These are phyloP conservation scores for Dryobota labecula DNA, from an alignment of 2,888 invertebrate species.

Conservation along the genomic window DNA sequence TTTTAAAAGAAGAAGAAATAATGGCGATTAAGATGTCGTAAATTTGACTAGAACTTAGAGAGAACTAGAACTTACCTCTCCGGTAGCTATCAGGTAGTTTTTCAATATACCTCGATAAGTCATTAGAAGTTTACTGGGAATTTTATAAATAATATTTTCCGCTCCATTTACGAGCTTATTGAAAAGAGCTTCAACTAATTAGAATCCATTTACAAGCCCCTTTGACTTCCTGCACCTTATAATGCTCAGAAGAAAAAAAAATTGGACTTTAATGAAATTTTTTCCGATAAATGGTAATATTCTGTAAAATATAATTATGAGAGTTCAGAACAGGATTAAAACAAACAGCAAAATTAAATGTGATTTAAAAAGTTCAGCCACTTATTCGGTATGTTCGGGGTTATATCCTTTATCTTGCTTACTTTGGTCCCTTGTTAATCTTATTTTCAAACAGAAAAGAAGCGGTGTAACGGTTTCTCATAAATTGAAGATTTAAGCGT, in stretches of 20 bases:
- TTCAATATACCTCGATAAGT: not conserved
- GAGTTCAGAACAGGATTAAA: conserved; percentile 62
- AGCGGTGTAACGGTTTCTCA: conserved; percentile 12
- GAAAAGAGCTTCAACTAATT: conserved; percentile 16
- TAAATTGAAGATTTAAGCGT: conserved; percentile 34
- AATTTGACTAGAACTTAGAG: no score
- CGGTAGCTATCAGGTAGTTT: not conserved
- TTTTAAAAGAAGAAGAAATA: no score
- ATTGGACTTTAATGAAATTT: conserved; percentile 24
- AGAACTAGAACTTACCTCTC: no score
- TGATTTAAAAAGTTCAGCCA: conserved; percentile 73
- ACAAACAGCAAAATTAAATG: conserved; percentile 73
- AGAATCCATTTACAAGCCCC: conserved; percentile 35
- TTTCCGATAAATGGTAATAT: conserved; percentile 38
- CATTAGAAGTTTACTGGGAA: not conserved
- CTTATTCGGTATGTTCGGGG: conserved; percentile 64
- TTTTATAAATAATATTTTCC: conserved; percentile 5
- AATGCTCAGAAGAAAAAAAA: not conserved
- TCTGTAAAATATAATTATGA: conserved; percentile 46
- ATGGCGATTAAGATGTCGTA: no score
- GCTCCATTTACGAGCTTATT: conserved; percentile 14
- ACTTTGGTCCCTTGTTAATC: conserved; percentile 70
- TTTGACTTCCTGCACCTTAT: conserved; percentile 24
- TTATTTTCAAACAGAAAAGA: conserved; percentile 63
- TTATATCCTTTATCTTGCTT: conserved; percentile 72